Conservation (phyloP, 2,797 vertebrate genomes). For the Lithobates sylvaticus region DNA sequence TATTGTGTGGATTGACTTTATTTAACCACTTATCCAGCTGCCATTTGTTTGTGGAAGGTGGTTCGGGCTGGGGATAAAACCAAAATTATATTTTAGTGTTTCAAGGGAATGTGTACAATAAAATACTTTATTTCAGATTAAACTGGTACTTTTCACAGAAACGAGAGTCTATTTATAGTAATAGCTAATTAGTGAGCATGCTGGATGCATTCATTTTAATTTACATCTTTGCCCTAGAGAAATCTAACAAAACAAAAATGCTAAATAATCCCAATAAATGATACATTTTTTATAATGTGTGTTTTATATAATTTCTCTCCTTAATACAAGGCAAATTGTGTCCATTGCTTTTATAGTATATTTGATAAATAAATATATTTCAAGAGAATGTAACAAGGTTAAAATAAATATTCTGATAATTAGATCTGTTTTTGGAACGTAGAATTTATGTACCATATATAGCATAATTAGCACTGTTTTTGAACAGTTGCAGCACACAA, state of each 20-base stretch:
- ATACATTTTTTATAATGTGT: conserved; percentile 69
- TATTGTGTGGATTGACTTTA: conserved; percentile 95
- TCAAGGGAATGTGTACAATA: conserved; percentile 31
- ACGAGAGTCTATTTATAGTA: conserved; percentile 57
- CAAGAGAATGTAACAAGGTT: neutral
- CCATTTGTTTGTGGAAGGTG: conserved; percentile 96
- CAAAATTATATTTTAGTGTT: conserved; percentile 56
- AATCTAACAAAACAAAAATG: conserved; percentile 72
- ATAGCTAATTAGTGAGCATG: conserved; percentile 69
- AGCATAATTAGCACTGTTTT: neutral
- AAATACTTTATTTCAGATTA: conserved; percentile 63
- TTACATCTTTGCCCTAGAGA: conserved; percentile 70
- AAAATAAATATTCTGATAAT: neutral
- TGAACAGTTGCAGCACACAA: neutral
- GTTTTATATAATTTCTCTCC: conserved; percentile 66
- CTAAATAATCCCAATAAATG: conserved; percentile 68
- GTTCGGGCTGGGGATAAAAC: conserved; percentile 85
- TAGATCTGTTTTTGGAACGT: conserved; percentile 3
- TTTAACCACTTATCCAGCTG: conserved; percentile 98
- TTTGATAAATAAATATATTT: conserved; percentile 10
- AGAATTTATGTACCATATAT: neutral
- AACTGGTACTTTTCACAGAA: conserved; percentile 65
- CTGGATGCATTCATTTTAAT: conserved; percentile 67
- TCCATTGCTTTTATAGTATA: conserved; percentile 18
- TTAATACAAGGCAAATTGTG: conserved; percentile 68